phyloP scores from a whole-genome alignment of 64 coral and sea anemone species.

The Actinia equina region DNA sequence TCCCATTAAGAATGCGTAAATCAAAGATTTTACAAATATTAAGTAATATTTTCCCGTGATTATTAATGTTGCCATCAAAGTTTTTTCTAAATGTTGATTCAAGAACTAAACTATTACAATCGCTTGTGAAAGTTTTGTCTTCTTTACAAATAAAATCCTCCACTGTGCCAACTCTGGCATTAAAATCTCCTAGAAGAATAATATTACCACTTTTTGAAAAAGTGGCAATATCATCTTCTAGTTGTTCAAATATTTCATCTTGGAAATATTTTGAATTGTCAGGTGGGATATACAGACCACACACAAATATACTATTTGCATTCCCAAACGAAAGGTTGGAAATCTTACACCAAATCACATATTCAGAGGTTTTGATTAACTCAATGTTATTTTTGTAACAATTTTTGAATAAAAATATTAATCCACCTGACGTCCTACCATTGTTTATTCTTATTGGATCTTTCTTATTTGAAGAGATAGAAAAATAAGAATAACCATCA shows the following conservation, averaged over 20 bases:
- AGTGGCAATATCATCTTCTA: not conserved
- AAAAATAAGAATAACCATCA: conserved; percentile 1
- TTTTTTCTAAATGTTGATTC: not conserved
- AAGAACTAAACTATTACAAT: not conserved
- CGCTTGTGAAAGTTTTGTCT: not conserved
- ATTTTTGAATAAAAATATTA: conserved; percentile 6
- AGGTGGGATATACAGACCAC: not conserved
- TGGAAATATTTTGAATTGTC: not conserved
- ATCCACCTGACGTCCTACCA: not conserved
- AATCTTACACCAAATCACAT: conserved; percentile 1
- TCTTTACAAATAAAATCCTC: not conserved
- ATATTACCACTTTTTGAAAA: not conserved
- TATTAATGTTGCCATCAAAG: not conserved
- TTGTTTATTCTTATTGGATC: not conserved
- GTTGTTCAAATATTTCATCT: not conserved
- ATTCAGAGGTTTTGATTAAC: not conserved
- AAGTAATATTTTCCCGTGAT: not conserved
- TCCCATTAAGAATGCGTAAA: conserved; percentile 11
- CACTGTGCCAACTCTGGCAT: not conserved
- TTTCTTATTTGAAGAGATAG: not conserved
- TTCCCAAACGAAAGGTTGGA: not conserved
- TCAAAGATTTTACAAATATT: not conserved
- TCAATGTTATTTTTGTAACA: conserved; percentile 1
- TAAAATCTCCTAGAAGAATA: conserved; percentile 18
- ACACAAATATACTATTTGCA: not conserved